Conservation (phyloP, 1,140 invertebrate species). For the Cephus cinctus region DNA sequence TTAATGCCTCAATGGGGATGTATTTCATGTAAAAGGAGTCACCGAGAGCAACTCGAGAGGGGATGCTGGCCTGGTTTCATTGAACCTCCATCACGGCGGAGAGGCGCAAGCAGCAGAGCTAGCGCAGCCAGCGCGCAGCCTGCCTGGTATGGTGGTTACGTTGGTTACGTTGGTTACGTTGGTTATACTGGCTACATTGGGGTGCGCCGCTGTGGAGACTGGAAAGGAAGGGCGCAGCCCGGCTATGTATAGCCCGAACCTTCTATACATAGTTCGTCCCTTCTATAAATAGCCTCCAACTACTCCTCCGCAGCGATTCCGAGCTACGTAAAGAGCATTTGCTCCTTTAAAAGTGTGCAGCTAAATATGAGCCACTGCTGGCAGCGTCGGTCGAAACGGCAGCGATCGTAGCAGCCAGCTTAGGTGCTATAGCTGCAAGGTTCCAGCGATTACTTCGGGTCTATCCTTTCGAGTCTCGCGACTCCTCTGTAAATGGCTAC, state of each 20-base stretch:
- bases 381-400: no score
- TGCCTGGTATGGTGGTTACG: no score
- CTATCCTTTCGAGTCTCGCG: no score
- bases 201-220: no score
- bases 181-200: no score
- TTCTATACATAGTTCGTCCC: conserved; percentile 48
- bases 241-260: conserved; percentile 48
- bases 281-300: conserved; percentile 53
- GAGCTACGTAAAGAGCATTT: no score
- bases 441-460: no score
- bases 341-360: conserved; percentile 22
- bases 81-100: conserved; percentile 39
- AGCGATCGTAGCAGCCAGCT: no score
- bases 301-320: conserved; percentile 17
- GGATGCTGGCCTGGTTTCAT: conserved; percentile 48
- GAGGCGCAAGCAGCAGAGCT: conserved; percentile 1
- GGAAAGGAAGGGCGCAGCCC: no score
- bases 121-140: conserved; percentile 14
- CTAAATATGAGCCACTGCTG: conserved; percentile 18
- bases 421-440: no score
- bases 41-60: conserved; percentile 10
- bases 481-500: no score
- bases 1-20: conserved; percentile 36
- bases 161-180: no score
- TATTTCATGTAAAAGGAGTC: conserved; percentile 37